These are phyloP conservation scores for Babyrousa celebensis DNA, from an alignment of 2,797 vertebrate species.

Conservation along the genomic window DNA sequence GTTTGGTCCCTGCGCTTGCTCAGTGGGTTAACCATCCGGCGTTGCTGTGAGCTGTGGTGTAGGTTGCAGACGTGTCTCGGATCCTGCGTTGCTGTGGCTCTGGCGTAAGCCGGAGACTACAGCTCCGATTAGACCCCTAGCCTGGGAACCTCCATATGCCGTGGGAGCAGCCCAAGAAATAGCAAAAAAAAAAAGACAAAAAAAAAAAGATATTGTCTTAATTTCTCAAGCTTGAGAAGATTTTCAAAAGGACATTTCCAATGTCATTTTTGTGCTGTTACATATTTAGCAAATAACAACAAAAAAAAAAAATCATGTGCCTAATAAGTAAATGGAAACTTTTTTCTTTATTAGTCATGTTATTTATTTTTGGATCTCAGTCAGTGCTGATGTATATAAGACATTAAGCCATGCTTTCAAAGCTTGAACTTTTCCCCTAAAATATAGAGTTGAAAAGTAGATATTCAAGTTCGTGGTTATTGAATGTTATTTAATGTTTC, in stretches of 20 bases:
- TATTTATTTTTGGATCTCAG: constrained; percentile 41
- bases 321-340: background rate
- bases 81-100: too few relatives aligned
- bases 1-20: too few relatives aligned
- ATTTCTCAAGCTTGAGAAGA: background rate
- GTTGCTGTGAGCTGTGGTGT: too few relatives aligned
- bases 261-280: background rate
- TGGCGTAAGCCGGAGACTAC: too few relatives aligned
- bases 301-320: background rate
- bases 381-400: background rate
- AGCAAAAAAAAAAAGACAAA: too few relatives aligned
- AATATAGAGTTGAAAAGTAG: background rate
- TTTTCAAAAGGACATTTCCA: constrained; percentile 15
- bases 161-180: too few relatives aligned
- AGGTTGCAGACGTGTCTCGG: too few relatives aligned
- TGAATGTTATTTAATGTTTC: background rate
- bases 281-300: background rate
- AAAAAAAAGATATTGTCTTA: background rate
- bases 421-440: constrained; percentile 41
- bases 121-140: too few relatives aligned
- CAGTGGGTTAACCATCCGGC: too few relatives aligned
- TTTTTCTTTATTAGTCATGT: background rate
- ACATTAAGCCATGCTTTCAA: constrained; percentile 34
- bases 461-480: background rate
- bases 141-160: too few relatives aligned